Percentiles rank a stretch among this genome's conserved stretches.
Evolutionary conservation across 2,797 vertebrate species (phyloP).

Genomic region (Phoebastria nigripes): DNA sequence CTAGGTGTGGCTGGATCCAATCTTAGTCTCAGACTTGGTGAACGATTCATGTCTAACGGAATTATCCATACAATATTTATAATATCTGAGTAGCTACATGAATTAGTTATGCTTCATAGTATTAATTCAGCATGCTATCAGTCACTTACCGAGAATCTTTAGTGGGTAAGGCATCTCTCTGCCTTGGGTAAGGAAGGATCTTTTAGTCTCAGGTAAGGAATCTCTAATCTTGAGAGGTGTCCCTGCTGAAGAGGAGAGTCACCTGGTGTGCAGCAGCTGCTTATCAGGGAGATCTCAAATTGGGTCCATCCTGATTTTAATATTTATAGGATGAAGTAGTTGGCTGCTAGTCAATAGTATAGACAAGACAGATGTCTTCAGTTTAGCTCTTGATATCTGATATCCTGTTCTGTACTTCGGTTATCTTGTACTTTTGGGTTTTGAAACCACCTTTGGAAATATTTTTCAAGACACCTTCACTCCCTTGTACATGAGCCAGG

Average conservation of each 20-base stretch:
- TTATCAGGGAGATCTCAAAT: neutral
- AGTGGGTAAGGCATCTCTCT: rapidly evolving
- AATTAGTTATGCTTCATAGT: neutral
- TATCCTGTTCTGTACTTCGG: neutral
- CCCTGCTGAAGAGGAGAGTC: neutral
- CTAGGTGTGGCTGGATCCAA: neutral
- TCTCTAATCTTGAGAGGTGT: neutral
- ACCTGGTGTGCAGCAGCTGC: neutral
- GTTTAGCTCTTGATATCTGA: neutral
- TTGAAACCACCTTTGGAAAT: neutral
- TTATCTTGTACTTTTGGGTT: neutral
- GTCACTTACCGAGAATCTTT: neutral
- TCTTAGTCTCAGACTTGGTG: neutral
- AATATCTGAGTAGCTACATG: neutral
- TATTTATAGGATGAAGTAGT: neutral
- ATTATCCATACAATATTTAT: neutral
- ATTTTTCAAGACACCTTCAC: neutral
- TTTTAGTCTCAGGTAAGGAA: neutral
- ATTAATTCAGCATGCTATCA: neutral
- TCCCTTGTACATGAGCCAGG: neutral
- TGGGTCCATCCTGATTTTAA: neutral
- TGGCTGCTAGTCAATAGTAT: neutral
- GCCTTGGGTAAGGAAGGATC: neutral
- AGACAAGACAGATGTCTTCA: neutral
- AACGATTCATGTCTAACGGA: neutral